These are phyloP conservation scores for Chymomyza procnemis DNA, from an alignment of 2,888 invertebrate species.

Conservation along the genomic window DNA sequence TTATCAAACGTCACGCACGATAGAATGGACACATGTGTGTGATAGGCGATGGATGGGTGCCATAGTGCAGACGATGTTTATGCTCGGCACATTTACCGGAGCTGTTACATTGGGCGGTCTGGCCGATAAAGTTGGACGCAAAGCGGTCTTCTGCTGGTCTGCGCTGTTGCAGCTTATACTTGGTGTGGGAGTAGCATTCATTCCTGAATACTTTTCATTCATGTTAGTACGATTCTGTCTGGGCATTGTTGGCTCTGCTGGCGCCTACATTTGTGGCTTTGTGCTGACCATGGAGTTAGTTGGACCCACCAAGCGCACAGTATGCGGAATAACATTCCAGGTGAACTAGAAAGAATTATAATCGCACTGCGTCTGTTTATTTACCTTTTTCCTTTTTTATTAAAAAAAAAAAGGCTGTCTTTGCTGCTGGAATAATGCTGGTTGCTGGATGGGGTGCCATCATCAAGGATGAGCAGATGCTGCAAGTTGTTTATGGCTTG, in stretches of 20 bases:
- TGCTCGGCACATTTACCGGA: conserved; percentile 90
- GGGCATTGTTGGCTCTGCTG: conserved; percentile 91
- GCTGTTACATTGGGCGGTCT: conserved; percentile 87
- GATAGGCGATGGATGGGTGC: conserved; percentile 89
- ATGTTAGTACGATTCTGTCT: conserved; percentile 84
- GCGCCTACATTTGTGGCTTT: conserved; percentile 80
- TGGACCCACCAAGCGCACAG: conserved; percentile 87
- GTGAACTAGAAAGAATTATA: conserved; percentile 32
- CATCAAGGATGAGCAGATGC: conserved; percentile 84
- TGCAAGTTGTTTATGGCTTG: conserved; percentile 89
- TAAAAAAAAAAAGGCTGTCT: conserved; percentile 83
- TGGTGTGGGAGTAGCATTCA: conserved; percentile 86
- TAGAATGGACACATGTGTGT: conserved; percentile 92
- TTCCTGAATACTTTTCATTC: conserved; percentile 87
- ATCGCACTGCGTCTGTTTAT: background rate
- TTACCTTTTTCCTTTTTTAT: background rate
- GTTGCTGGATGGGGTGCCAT: conserved; percentile 91
- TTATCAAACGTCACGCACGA: conserved; percentile 85
- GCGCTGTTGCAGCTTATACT: conserved; percentile 85
- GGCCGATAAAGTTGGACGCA: conserved; percentile 89
- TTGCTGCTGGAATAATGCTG: conserved; percentile 89
- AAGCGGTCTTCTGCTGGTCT: conserved; percentile 88
- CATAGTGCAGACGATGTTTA: conserved; percentile 84
- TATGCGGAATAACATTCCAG: conserved; percentile 86
- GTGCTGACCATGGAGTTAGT: conserved; percentile 89